A percentile compares a stretch with the other conserved stretches of the same genome.
phyloP scores from a whole-genome alignment of 1,140 invertebrate species.

The Macrotrachela quadricornifera region DNA sequence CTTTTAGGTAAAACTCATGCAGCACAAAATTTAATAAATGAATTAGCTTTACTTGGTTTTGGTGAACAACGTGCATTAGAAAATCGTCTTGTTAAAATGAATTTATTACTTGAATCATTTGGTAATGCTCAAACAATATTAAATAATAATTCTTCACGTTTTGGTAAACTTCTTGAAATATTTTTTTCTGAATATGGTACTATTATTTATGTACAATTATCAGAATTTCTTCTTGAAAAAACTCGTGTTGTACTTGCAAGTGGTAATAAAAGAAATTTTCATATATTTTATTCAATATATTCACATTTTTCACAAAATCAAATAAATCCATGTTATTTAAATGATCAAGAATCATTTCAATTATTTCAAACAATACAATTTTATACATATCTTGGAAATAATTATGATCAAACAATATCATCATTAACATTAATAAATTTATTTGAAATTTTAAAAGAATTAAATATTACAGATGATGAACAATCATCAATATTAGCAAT shows the following conservation, averaged over 20 bases:
- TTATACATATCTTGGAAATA: no score
- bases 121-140: slow-evolving; percentile 56
- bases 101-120: slow-evolving; percentile 30
- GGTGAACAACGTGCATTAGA: slow-evolving; percentile 91
- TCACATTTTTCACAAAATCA: slow-evolving; percentile 70
- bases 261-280: slow-evolving; percentile 56
- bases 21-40: slow-evolving; percentile 47
- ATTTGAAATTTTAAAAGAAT: no score
- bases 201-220: slow-evolving; percentile 57
- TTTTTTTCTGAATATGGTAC: slow-evolving; percentile 62
- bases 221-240: slow-evolving; percentile 57
- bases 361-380: no score
- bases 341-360: no score
- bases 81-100: slow-evolving; percentile 5
- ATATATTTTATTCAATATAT: slow-evolving; percentile 63
- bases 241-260: slow-evolving; percentile 62
- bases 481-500: slow-evolving; percentile 24
- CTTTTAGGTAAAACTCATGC: slow-evolving; percentile 74
- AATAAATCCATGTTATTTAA: slow-evolving; percentile 33
- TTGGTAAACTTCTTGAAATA: slow-evolving; percentile 49
- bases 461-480: no score
- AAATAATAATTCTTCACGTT: slow-evolving; percentile 41
- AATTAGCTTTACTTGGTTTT: slow-evolving; percentile 43
- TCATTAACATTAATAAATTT: no score
- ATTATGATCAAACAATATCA: no score